Base-by-base conservation (phyloP, 92 coral and sea anemone species). In the Parazoanthus atlanticus region DNA sequence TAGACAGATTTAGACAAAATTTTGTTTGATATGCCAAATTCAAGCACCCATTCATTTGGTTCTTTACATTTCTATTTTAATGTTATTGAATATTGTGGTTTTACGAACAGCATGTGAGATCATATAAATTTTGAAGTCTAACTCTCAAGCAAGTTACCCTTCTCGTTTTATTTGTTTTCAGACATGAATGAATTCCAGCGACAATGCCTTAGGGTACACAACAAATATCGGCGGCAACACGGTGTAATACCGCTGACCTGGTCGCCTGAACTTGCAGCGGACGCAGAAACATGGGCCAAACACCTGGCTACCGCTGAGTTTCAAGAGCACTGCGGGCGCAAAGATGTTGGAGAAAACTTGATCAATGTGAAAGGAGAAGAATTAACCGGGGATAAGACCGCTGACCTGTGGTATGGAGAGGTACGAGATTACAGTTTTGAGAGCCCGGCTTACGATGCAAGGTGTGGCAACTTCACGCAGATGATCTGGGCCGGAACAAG, bases 141-240 rank as follows among this genome's bases (percentile, higher is more conserved):
- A 1, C 58, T 52, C 58, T 52, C 19, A 52, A 8, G 0, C 49
- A 13, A 52, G 1, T 52, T 52, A 15, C 19, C 19, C 19, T 34
- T 10, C 78, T 82, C n/a, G n/a, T 33, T 83, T 31, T 15, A 43
- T 28, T 30, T 83, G 71, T 33, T 41, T 70, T 58, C 54, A 92
- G 94, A 90, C 88, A 88, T 93, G 88, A 93, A 93, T 65, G 91
- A 91, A 46, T 95, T 97, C 79, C 95, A 97, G 79, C 95, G 91
- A n/a, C 95, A 97, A 64, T 97, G 99, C 70, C 89, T 97, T 12
- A 76, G 92, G 40, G 92, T 91, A 36, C 99, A 97, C 94, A 97
- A 97, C 93, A 79, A 90, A 26, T 93, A 92, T 86, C 98, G 98
- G 17, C 95, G 95, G 12, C 98, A 93, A 81, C 98, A 95, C 74